A percentile compares a stretch with the other conserved stretches of the same genome.
Evolutionary conservation across 2,888 invertebrate species (phyloP).

Genomic region (Drosophila aldrichi): DNA sequence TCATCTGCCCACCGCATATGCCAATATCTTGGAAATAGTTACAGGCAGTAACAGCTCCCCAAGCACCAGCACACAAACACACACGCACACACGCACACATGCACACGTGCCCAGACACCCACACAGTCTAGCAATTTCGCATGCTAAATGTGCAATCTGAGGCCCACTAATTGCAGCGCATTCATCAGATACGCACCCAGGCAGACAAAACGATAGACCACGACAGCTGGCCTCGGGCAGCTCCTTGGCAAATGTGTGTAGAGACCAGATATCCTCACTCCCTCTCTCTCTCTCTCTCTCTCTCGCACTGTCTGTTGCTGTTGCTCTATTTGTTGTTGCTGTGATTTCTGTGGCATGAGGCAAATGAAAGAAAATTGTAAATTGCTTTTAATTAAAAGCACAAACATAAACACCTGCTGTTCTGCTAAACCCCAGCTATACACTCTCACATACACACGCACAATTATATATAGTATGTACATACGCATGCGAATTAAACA

Average conservation of each 20-base stretch:
- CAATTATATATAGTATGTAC: slow-evolving; percentile 17
- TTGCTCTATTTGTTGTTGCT: slow-evolving; percentile 24
- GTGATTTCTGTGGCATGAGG: slow-evolving; percentile 54
- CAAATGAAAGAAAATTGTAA: slow-evolving; percentile 79
- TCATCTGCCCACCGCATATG: slow-evolving; percentile 33
- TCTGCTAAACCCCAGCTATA: slow-evolving; percentile 23
- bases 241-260: slow-evolving; percentile 27
- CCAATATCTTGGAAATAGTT: slow-evolving; percentile 52
- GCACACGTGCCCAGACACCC: too few relatives aligned
- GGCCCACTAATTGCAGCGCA: slow-evolving; percentile 74
- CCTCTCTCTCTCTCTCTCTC: neutral
- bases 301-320: neutral
- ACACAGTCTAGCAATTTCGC: slow-evolving; percentile 21
- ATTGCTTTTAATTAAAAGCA: slow-evolving; percentile 83
- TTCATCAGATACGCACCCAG: slow-evolving; percentile 71
- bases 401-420: slow-evolving; percentile 80
- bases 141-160: slow-evolving; percentile 76
- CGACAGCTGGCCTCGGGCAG: slow-evolving; percentile 27
- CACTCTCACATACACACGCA: slow-evolving; percentile 23
- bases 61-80: neutral
- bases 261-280: neutral
- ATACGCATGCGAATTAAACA: slow-evolving; percentile 50
- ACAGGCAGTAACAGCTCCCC: slow-evolving; percentile 1
- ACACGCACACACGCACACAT: neutral
- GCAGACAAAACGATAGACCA: slow-evolving; percentile 51